Conservation (phyloP, 2,113 vertebrate species). For the Polyodon spathula region DNA sequence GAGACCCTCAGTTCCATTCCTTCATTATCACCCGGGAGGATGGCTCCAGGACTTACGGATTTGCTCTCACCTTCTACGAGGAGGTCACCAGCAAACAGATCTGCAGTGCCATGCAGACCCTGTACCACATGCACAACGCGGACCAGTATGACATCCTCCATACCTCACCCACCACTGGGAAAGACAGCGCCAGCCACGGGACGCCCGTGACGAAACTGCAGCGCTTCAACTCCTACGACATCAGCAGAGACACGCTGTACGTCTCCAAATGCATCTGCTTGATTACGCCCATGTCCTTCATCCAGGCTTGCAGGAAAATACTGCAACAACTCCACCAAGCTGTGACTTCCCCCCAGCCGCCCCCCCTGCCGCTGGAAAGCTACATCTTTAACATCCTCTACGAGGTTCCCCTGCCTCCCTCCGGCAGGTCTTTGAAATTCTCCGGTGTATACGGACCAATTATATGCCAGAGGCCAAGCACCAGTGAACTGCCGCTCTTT, state of each 20-base stretch:
- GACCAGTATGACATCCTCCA: slow-evolving; percentile 87
- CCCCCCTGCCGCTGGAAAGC: slow-evolving; percentile 92
- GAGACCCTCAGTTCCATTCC: slow-evolving; percentile 89
- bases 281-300: slow-evolving; percentile 92
- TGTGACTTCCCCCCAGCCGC: slow-evolving; percentile 81
- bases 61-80: slow-evolving; percentile 94
- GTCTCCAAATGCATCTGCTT: slow-evolving; percentile 97
- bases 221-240: slow-evolving; percentile 95
- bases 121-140: slow-evolving; percentile 98
- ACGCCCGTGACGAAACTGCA: slow-evolving; percentile 77
- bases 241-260: slow-evolving; percentile 88
- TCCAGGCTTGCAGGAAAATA: slow-evolving; percentile 84
- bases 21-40: slow-evolving; percentile 98
- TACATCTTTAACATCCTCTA: slow-evolving; percentile 96
- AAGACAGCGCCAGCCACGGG: slow-evolving; percentile 46
- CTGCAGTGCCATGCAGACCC: slow-evolving; percentile 97
- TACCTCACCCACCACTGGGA: slow-evolving; percentile 45
- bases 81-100: slow-evolving; percentile 98
- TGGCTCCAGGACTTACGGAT: slow-evolving; percentile 93
- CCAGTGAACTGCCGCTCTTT: slow-evolving; percentile 84
- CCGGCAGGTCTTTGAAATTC: slow-evolving; percentile 89
- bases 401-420: slow-evolving; percentile 88
- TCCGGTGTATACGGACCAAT: slow-evolving; percentile 88
- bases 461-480: slow-evolving; percentile 92
- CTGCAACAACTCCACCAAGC: slow-evolving; percentile 88